Base-by-base conservation (phyloP, 2,888 invertebrate genomes). In the Odontocerum albicorne region DNA sequence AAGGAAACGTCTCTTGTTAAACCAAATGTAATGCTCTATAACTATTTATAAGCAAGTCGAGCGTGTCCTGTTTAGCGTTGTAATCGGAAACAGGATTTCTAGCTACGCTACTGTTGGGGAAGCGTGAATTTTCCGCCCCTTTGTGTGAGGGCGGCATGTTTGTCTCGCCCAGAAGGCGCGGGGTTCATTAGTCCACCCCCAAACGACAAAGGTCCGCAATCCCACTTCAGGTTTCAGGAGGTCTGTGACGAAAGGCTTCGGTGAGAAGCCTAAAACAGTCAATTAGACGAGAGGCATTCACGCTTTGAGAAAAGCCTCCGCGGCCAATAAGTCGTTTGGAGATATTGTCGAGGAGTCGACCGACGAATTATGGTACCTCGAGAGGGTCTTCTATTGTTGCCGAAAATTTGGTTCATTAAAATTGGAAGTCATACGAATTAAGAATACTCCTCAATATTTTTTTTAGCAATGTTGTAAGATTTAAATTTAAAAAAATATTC, bases 101-200 rank as follows among this genome's bases (percentile, higher is more conserved):
- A n/a, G n/a, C n/a, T n/a, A n/a, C n/a, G n/a, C n/a, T n/a, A n/a
- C n/a, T n/a, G n/a, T n/a, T n/a, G n/a, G n/a, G n/a, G n/a, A n/a
- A n/a, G n/a, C n/a, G n/a, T 7, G 27, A 27, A 7, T 27, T 27
- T 27, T 4, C 6, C 10, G 4, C 10, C 10, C 4, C 10, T 4
- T 10, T 27, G 21, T 33, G 36, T 22, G 43, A 22, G 21, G 52
- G 21, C 44, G 44, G 57, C 49, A 45, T 54, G 57, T 57, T 57
- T 57, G 57, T 57, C 53, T 40, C 49, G 33, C 33, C 32, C 42
- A 45, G 47, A 55, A 49, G n/a, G 47, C 46, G 57, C 44, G 53
- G 40, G 52, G 53, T 54, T 57, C 57, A 57, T 57, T 57, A 57
- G 57, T 46, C 57, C 44, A 44, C 44, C 53, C 52, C 43, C 36